Percentiles rank a stretch among this genome's conserved stretches.
phyloP scores from a whole-genome alignment of 2,888 invertebrate species.

The Meteorus cinctellus region DNA sequence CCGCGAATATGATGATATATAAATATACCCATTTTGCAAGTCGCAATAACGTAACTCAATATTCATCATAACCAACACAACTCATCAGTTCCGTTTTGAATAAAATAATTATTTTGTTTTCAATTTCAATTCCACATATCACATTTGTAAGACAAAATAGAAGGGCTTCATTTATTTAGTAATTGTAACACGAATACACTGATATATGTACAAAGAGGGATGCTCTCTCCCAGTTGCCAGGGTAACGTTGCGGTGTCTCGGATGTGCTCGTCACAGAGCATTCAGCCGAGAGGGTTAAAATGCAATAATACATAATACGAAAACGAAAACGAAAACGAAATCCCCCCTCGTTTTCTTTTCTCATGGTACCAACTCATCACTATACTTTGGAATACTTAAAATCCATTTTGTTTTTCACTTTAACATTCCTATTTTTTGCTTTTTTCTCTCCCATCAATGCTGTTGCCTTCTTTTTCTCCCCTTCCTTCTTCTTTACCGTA shows the following conservation, averaged over 20 bases:
- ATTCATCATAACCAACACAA: too few species aligned
- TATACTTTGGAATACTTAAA: not conserved
- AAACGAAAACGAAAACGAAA: not conserved
- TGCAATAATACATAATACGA: not conserved
- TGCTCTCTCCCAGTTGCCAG: conserved; percentile 56
- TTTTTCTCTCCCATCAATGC: conserved; percentile 23
- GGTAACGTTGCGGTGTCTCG: conserved; percentile 50
- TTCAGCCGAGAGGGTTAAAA: not conserved
- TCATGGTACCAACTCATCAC: not conserved
- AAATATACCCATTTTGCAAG: not conserved
- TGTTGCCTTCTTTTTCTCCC: not conserved
- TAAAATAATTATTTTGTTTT: conserved; percentile 48
- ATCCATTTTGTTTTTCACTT: too few species aligned
- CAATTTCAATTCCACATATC: not conserved
- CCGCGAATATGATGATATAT: conserved; percentile 13
- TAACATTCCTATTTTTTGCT: not conserved
- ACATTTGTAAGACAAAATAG: not conserved
- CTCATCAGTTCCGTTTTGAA: not conserved
- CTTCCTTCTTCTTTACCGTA: not conserved
- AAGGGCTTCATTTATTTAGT: not conserved
- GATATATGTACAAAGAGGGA: conserved; percentile 9
- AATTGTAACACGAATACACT: not conserved
- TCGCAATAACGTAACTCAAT: not conserved
- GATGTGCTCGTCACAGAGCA: not conserved
- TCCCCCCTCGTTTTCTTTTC: not conserved